Conservation (phyloP, 2,113 vertebrate species). For the Pseudorectes ferrugineus region DNA sequence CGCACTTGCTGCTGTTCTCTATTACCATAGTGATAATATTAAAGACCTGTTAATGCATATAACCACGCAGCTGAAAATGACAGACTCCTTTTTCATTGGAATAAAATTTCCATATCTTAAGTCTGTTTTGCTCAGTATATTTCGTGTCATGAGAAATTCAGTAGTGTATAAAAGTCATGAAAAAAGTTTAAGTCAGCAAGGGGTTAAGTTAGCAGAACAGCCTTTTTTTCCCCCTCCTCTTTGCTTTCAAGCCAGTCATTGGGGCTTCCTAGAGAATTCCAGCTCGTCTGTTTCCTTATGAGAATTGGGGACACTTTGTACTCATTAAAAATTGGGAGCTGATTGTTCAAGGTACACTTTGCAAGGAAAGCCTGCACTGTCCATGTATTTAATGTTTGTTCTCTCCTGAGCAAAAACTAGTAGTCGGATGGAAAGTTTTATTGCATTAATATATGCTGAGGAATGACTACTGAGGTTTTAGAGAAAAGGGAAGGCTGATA, state of each 20-base stretch:
- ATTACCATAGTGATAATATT: slow-evolving; percentile 58
- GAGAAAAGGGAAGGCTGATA: not conserved
- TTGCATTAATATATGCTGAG: not conserved
- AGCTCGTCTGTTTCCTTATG: not conserved
- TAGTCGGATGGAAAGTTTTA: not conserved
- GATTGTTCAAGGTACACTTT: not conserved
- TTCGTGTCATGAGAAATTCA: not conserved
- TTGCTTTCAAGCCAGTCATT: not conserved
- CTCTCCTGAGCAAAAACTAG: not conserved
- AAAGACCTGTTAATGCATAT: slow-evolving; percentile 9
- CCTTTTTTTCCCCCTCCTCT: rapidly evolving
- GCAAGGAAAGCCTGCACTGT: not conserved
- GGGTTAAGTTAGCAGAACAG: not conserved
- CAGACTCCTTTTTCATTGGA: not conserved
- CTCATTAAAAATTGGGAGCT: not conserved
- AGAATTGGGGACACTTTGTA: not conserved
- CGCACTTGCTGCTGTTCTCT: not conserved
- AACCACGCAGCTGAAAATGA: not conserved
- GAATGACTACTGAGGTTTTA: not conserved
- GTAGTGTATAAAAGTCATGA: not conserved
- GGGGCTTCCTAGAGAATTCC: not conserved
- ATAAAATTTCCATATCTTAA: slow-evolving; percentile 53
- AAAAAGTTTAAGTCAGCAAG: not conserved
- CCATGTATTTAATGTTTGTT: not conserved
- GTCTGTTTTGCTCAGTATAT: not conserved